Base-by-base conservation (phyloP, 2,888 invertebrate species). In the Drosophila kambysellisi region DNA sequence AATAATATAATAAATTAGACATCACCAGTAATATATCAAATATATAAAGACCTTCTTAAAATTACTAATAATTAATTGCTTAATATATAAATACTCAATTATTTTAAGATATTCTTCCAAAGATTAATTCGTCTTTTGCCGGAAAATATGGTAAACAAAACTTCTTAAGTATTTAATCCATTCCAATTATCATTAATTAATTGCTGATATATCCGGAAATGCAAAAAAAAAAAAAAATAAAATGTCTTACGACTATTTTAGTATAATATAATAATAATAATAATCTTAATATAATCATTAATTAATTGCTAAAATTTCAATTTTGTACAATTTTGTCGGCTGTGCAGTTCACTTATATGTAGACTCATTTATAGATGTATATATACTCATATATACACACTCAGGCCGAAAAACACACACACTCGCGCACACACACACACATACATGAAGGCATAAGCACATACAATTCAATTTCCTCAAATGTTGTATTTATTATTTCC, bases 401-500 rank as follows among this genome's bases (percentile, higher is more conserved):
- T 15, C 12, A 25, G 56, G 52, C 32, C 52, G 53, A 43, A n/a
- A 48, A 0, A 25, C 20, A 25, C 20, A 25, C 50, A 70, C 50
- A 50, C 48, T 39, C 52, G 29, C 17, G 67, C 54, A 52, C 50
- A 35, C 48, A 59, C 32, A 56, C 37, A 20, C 30, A 35, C 35
- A 30, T n/a, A 30, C 12, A 8, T 58, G 77, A 60, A 63, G 63
- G 62, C 59, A 70, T 80, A 57, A 86, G 87, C 68, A 81, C 70
- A 84, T 78, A 79, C 87, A 85, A 91, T 89, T 91, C 91, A 89
- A 89, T 89, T 91, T 91, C 89, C 87, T 87, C 89, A 83, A 88
- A 83, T 89, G 84, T 84, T 83, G 83, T 89, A 89, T 89, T 89
- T 89, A 91, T 89, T 90, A 89, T 87, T 91, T 89, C 89, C 91